Conservation (phyloP, 2,797 vertebrate genomes). For the Hyperoplus lanceolatus region DNA sequence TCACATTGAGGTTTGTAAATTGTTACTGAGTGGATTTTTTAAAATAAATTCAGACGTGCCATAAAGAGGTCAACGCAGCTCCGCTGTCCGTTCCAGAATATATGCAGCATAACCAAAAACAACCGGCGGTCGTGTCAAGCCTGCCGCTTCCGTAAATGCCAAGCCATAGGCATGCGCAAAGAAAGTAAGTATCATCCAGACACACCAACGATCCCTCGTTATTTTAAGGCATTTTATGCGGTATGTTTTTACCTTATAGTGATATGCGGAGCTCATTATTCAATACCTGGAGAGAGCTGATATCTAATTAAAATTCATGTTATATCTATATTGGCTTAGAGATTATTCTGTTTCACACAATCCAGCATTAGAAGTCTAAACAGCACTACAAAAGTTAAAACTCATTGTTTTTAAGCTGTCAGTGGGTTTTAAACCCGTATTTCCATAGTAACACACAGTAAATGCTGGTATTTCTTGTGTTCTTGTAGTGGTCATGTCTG, state of each 20-base stretch:
- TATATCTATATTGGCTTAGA: not conserved
- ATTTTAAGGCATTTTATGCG: not conserved
- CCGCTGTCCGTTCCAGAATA: constrained; percentile 82
- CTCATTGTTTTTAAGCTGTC: too few relatives aligned
- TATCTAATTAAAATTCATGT: not conserved
- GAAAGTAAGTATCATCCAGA: constrained; percentile 80
- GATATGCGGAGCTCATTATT: not conserved
- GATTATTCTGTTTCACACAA: not conserved
- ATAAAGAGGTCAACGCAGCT: constrained; percentile 82
- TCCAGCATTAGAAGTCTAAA: not conserved
- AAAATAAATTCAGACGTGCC: constrained; percentile 76
- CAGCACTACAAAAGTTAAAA: not conserved
- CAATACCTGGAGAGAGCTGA: not conserved
- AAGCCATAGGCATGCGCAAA: constrained; percentile 87
- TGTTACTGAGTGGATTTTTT: constrained; percentile 31
- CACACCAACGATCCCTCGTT: not conserved
- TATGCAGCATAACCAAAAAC: constrained; percentile 85
- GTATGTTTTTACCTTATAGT: not conserved
- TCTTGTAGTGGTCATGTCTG: constrained; percentile 89
- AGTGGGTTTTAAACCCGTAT: not conserved
- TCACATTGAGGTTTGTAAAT: constrained; percentile 21
- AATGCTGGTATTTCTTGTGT: not conserved
- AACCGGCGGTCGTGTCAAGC: constrained; percentile 88
- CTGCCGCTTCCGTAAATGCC: constrained; percentile 87
- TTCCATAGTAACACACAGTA: not conserved